A percentile compares a stretch with the other conserved stretches of the same genome.
phyloP scores from a whole-genome alignment of 2,797 vertebrate species.

The Chelmon rostratus region DNA sequence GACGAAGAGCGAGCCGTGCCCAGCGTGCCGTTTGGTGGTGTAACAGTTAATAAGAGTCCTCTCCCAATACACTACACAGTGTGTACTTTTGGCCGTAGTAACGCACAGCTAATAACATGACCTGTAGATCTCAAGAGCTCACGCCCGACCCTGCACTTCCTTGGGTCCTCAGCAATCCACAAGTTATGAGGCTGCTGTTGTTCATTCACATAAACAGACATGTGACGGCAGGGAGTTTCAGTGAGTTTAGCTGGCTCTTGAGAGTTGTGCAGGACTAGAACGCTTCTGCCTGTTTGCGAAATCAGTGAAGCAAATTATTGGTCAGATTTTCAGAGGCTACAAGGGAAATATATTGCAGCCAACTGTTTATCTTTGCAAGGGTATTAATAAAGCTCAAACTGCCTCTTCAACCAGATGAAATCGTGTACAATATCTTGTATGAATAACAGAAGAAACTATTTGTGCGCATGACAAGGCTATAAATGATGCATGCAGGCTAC shows the following conservation, averaged over 20 bases:
- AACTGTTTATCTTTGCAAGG: slow-evolving; percentile 45
- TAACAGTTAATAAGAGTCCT: background rate
- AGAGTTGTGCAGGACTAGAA: slow-evolving; percentile 4
- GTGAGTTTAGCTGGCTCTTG: background rate
- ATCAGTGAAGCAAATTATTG: slow-evolving; percentile 44
- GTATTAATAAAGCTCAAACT: slow-evolving; percentile 48
- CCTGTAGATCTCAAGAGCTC: background rate
- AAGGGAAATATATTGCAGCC: slow-evolving; percentile 14
- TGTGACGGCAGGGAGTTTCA: slow-evolving; percentile 23
- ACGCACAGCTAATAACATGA: background rate
- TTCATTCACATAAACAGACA: slow-evolving; percentile 9
- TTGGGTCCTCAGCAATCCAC: no score
- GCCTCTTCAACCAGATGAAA: slow-evolving; percentile 38
- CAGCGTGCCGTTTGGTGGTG: background rate
- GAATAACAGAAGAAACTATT: slow-evolving; percentile 22
- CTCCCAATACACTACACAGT: background rate
- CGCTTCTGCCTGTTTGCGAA: slow-evolving; percentile 11
- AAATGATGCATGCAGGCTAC: slow-evolving; percentile 4
- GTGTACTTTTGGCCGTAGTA: background rate
- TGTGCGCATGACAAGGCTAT: slow-evolving; percentile 4
- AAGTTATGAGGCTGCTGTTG: slow-evolving; percentile 7
- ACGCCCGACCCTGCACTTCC: no score
- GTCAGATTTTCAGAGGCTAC: slow-evolving; percentile 36
- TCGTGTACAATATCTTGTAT: slow-evolving; percentile 21
- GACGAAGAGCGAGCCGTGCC: background rate